Percentiles rank a stretch among this genome's conserved stretches.
Evolutionary conservation across 2,888 invertebrate genomes (phyloP).

Genomic region (Machimus atricapillus): DNA sequence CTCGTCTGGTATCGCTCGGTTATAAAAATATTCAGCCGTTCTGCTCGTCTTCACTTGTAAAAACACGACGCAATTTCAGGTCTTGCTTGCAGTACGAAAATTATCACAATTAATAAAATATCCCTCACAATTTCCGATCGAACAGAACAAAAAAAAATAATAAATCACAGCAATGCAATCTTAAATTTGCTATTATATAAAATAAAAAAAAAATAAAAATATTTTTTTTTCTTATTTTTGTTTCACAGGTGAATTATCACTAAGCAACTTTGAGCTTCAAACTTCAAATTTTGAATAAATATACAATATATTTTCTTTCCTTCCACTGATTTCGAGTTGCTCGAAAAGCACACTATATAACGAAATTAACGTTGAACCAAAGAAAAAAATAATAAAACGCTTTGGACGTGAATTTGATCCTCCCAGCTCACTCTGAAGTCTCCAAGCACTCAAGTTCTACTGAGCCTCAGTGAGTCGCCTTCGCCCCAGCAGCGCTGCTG

Average conservation of each 20-base stretch:
- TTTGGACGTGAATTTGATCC: constrained; percentile 60
- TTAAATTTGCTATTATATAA: constrained; percentile 14
- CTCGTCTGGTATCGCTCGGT: constrained; percentile 17
- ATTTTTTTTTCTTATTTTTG: background rate
- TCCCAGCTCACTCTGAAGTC: constrained; percentile 58
- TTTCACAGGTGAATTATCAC: constrained; percentile 3
- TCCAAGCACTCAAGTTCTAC: constrained; percentile 58
- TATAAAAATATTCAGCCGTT: constrained; percentile 26
- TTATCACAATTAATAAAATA: constrained; percentile 12
- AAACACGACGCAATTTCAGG: constrained; percentile 20
- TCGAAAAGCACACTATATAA: background rate
- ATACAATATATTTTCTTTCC: background rate
- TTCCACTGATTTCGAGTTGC: background rate
- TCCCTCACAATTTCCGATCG: background rate
- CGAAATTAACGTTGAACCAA: constrained; percentile 44
- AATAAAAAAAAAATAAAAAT: background rate
- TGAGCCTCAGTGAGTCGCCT: constrained; percentile 40
- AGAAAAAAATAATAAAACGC: constrained; percentile 52
- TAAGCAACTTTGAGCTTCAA: background rate
- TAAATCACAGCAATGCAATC: constrained; percentile 15
- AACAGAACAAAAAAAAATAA: background rate
- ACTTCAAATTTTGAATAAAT: background rate
- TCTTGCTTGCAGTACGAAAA: constrained; percentile 17
- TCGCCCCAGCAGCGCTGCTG: constrained; percentile 37
- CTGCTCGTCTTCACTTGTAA: background rate